Percentiles rank a stretch among this genome's conserved stretches.
Evolutionary conservation across 1,140 invertebrate species (phyloP).

Genomic region (Drosophila varians): DNA sequence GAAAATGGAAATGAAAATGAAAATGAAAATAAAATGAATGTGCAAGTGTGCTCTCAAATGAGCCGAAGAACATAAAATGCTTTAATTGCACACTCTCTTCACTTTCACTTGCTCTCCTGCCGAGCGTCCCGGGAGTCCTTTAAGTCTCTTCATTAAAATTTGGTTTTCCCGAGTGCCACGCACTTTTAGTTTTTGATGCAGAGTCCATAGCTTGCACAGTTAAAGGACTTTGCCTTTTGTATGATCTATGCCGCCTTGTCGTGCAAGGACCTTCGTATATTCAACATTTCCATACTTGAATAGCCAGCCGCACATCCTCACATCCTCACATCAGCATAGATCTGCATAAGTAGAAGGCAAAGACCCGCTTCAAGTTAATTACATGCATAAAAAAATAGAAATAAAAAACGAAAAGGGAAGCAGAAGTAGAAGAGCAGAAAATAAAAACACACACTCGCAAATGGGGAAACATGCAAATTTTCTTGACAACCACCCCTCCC

Average conservation of each 20-base stretch:
- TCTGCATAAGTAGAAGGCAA: slow-evolving; percentile 36
- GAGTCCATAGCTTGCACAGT: too few relatives aligned
- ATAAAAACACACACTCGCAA: slow-evolving; percentile 20
- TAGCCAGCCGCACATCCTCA: slow-evolving; percentile 20
- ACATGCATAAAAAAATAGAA: slow-evolving; percentile 56
- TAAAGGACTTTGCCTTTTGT: too few relatives aligned
- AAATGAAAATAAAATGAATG: not conserved
- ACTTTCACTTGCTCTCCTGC: too few relatives aligned
- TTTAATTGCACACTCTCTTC: not conserved
- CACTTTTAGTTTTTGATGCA: too few relatives aligned
- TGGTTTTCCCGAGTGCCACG: too few relatives aligned
- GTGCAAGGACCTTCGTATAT: not conserved
- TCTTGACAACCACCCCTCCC: slow-evolving; percentile 38
- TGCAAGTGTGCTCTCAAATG: not conserved
- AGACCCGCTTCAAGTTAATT: slow-evolving; percentile 73
- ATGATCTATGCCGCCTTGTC: too few relatives aligned
- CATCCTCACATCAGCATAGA: slow-evolving; percentile 41
- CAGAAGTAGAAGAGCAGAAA: slow-evolving; percentile 12
- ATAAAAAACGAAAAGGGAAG: slow-evolving; percentile 1
- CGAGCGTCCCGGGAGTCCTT: too few relatives aligned
- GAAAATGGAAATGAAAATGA: not conserved
- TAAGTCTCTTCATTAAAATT: not conserved
- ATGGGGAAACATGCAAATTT: slow-evolving; percentile 64
- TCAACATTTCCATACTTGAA: slow-evolving; percentile 8
- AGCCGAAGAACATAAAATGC: not conserved